Percentiles rank a stretch among this genome's conserved stretches.
These are phyloP conservation scores for Pristionchus exspectatus DNA, from an alignment of 2,888 invertebrate genomes.

Conservation along the genomic window DNA sequence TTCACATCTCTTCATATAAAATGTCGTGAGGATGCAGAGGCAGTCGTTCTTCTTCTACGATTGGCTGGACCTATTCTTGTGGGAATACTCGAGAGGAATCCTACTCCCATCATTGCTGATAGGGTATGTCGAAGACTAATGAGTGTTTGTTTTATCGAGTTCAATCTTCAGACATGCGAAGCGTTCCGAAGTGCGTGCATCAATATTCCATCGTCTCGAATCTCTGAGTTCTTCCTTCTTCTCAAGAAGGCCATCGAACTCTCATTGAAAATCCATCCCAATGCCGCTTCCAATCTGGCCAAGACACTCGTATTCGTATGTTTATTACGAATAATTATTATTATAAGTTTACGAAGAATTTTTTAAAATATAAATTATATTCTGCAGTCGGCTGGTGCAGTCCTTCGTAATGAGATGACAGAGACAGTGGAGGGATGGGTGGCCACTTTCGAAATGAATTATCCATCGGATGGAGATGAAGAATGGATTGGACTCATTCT, in stretches of 20 bases:
- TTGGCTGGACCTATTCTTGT: slow-evolving; percentile 21
- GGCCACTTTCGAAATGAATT: not conserved
- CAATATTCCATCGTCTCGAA: not conserved
- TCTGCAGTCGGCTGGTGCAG: not conserved
- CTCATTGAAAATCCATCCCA: slow-evolving; percentile 50
- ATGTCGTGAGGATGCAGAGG: not conserved
- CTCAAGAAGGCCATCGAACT: not conserved
- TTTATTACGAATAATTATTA: no score
- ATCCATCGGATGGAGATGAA: slow-evolving; percentile 35
- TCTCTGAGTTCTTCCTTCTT: slow-evolving; percentile 42
- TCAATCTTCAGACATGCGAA: slow-evolving; percentile 36
- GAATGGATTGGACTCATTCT: slow-evolving; percentile 33
- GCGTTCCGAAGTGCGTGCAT: slow-evolving; percentile 41
- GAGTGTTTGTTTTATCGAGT: not conserved
- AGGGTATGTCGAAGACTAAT: not conserved
- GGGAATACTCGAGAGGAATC: slow-evolving; percentile 6
- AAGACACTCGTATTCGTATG: slow-evolving; percentile 61
- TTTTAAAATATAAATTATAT: not conserved
- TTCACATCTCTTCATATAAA: slow-evolving; percentile 50
- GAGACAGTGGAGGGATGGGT: slow-evolving; percentile 41
- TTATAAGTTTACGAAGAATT: no score
- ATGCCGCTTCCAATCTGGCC: slow-evolving; percentile 61
- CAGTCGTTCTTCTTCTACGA: slow-evolving; percentile 45
- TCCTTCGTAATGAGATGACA: slow-evolving; percentile 2
- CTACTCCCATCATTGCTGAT: slow-evolving; percentile 17